Percentiles rank a stretch among this genome's conserved stretches.
Evolutionary conservation across 2,113 vertebrate species (phyloP).

Genomic region (Bufo bufo): DNA sequence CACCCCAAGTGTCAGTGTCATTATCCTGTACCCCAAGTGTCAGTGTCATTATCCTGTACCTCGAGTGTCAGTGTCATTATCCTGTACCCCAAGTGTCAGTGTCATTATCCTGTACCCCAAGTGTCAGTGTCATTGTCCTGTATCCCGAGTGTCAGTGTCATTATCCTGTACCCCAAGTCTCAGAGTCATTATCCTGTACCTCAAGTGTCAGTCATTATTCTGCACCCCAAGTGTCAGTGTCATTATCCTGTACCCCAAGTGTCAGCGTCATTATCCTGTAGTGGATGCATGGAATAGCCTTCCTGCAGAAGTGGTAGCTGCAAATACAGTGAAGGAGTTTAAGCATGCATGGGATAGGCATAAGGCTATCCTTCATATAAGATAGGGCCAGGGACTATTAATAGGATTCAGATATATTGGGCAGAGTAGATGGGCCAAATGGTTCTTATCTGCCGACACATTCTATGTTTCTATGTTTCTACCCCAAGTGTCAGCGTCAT

Average conservation of each 20-base stretch:
- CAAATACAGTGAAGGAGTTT: no score
- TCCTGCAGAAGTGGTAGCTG: no score
- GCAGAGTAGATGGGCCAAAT: no score
- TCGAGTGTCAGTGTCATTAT: background rate
- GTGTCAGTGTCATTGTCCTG: background rate
- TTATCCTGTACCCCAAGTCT: background rate
- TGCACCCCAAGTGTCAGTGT: background rate
- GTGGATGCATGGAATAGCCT: no score
- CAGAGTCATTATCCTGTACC: background rate
- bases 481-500: background rate
- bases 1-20: background rate
- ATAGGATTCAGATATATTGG: no score
- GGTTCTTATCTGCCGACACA: no score
- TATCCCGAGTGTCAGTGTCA: background rate
- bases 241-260: background rate
- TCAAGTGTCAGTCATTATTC: background rate
- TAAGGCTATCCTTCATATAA: no score
- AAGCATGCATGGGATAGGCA: no score
- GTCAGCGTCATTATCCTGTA: background rate
- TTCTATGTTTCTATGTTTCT: no score
- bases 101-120: background rate
- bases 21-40: background rate
- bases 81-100: background rate
- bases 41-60: background rate
- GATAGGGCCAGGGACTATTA: no score